Evolutionary conservation across 2,888 invertebrate species (phyloP).

Genomic region (Isotomurus palustris): DNA sequence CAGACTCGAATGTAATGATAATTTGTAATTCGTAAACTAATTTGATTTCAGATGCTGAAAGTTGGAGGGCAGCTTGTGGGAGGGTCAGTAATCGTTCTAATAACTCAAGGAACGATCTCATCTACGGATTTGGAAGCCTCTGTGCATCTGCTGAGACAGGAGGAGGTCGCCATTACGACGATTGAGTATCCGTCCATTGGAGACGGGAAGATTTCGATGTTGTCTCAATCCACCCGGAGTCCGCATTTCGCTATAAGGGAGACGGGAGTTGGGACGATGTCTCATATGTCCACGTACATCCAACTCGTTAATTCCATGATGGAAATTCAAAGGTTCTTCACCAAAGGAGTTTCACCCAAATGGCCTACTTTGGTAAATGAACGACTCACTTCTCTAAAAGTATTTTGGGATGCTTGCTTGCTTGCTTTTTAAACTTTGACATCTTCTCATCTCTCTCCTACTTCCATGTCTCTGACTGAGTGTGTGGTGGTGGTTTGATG

Average conservation of each 20-base stretch:
- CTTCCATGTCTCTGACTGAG: too few relatives aligned
- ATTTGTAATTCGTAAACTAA: conserved; percentile 18
- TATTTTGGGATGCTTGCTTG: neutral
- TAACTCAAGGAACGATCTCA: conserved; percentile 57
- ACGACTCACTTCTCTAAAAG: neutral
- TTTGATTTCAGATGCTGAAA: conserved; percentile 52
- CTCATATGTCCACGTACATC: conserved; percentile 44
- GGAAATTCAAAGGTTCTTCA: conserved; percentile 42
- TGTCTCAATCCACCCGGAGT: conserved; percentile 39
- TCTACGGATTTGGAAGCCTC: conserved; percentile 51
- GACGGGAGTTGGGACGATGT: conserved; percentile 45
- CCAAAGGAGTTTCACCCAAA: conserved; percentile 30
- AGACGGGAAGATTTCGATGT: conserved; percentile 41
- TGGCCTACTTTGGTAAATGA: conserved; percentile 38
- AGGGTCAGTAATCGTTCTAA: conserved; percentile 56
- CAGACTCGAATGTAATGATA: too few relatives aligned
- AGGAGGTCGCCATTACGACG: conserved; percentile 55
- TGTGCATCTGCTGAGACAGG: conserved; percentile 51
- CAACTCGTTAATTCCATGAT: conserved; percentile 43
- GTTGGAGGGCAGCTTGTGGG: conserved; percentile 48
- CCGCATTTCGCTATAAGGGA: conserved; percentile 44
- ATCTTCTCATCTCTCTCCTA: too few relatives aligned
- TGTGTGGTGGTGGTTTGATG: too few relatives aligned
- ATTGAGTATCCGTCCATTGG: conserved; percentile 48
- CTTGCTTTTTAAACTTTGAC: neutral